A percentile compares a stretch with the other conserved stretches of the same genome.
Evolutionary conservation across 2,888 invertebrate species (phyloP).

Genomic region (Apeira syringaria): DNA sequence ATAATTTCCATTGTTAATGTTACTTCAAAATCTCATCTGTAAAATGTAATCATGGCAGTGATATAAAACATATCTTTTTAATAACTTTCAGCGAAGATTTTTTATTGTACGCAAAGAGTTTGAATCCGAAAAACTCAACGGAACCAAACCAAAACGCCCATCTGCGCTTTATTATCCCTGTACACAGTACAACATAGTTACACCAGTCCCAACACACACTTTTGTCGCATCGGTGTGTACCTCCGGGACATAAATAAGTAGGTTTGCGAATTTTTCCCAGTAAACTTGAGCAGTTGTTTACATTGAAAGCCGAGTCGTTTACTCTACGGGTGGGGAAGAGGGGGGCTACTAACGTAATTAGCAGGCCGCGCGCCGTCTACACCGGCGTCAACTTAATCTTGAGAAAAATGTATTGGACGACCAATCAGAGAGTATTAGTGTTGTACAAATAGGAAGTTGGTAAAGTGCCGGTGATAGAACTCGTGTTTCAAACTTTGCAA

Average conservation of each 20-base stretch:
- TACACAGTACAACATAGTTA: conserved; percentile 38
- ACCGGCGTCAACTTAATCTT: conserved; percentile 57
- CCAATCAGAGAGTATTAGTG: conserved; percentile 48
- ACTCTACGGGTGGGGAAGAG: conserved; percentile 50
- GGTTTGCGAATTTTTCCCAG: conserved; percentile 76
- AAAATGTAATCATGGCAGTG: background rate
- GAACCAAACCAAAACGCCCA: conserved; percentile 27
- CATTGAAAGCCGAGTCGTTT: conserved; percentile 76
- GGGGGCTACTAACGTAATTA: conserved; percentile 74
- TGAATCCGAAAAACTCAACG: conserved; percentile 11
- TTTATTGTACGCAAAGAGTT: conserved; percentile 7
- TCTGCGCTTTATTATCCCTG: conserved; percentile 30
- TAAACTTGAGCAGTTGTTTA: conserved; percentile 77
- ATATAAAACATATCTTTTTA: conserved; percentile 1
- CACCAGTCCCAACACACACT: conserved; percentile 43
- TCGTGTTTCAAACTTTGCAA: conserved; percentile 30
- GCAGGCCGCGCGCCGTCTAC: conserved; percentile 56
- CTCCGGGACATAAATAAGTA: conserved; percentile 72
- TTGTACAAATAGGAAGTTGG: conserved; percentile 37
- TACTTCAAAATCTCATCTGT: conserved; percentile 4
- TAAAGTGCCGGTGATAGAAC: conserved; percentile 34
- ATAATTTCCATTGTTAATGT: conserved; percentile 6
- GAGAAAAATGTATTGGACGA: conserved; percentile 51
- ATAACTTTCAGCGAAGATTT: conserved; percentile 4
- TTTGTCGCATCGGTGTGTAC: conserved; percentile 48